A percentile compares a stretch with the other conserved stretches of the same genome.
These are phyloP conservation scores for Manduca sexta DNA, from an alignment of 1,140 invertebrate genomes.

Conservation along the genomic window DNA sequence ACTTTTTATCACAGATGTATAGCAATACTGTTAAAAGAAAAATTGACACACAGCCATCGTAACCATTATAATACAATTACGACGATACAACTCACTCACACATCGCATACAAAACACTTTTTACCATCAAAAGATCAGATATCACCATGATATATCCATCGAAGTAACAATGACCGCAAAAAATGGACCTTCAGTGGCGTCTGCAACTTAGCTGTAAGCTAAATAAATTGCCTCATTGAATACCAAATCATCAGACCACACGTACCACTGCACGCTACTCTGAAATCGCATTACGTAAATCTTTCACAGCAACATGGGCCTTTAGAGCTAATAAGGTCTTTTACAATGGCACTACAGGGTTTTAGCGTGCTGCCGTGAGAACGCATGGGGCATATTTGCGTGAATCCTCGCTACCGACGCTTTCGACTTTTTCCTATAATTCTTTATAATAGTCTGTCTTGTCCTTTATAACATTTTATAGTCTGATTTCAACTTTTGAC, in stretches of 20 bases:
- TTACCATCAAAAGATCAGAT: no score
- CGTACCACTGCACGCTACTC: slow-evolving; percentile 40
- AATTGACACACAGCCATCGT: no score
- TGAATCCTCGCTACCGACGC: no score
- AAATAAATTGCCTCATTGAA: slow-evolving; percentile 49
- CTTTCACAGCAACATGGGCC: slow-evolving; percentile 32
- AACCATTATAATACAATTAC: no score
- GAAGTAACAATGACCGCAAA: background rate
- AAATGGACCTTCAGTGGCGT: background rate
- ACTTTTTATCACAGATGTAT: no score
- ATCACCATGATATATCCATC: background rate
- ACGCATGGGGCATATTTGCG: background rate
- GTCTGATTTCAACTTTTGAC: no score
- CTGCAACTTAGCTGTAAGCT: background rate
- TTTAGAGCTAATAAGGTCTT: slow-evolving; percentile 44
- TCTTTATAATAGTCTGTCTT: no score
- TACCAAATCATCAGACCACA: slow-evolving; percentile 51
- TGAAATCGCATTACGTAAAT: slow-evolving; percentile 44
- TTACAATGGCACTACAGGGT: slow-evolving; percentile 25
- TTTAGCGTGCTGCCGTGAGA: background rate
- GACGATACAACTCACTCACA: no score
- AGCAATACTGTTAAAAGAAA: no score
- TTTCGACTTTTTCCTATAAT: no score
- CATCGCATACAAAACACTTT: no score
- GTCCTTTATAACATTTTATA: no score